Evolutionary conservation across 2,888 invertebrate species (phyloP), one percentile per base, ranked within the genome.

Genomic region (Capitulum mitella): DNA sequence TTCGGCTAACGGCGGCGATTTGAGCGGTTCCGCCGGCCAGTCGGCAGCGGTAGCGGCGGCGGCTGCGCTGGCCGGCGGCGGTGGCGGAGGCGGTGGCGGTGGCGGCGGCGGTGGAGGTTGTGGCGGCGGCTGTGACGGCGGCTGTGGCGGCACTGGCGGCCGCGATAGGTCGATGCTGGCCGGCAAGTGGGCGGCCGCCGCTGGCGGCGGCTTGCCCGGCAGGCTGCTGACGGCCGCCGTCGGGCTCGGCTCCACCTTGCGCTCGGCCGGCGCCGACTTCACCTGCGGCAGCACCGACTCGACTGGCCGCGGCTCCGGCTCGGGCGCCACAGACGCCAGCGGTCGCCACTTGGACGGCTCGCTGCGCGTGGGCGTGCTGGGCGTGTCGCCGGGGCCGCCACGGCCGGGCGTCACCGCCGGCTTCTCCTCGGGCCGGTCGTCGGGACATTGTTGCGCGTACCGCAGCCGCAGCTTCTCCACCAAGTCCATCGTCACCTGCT

Each of bases 401-500:
- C 70, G 34, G 70, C 70, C 19, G 6, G 70, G 70, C 70, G 70
- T 70, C 19, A 22, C 54, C 26, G 29, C 40, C 40, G 43, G 43
- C 29, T 43, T 46, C 75, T 43, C 75, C 43, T 75, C 54, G 1
- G 54, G 54, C 54, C 54, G 54, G n/a, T 54, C 75, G 43, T 75
- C 75, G 29, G 75, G 75, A 3, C 46, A 43, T 85, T 91, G 92
- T 84, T 92, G 91, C 51, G 88, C 88, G 88, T 89, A 87, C 84
- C 91, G 91, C 89, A 91, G 89, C 77, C 94, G 88, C 32, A 95
- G 86, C 84, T 95, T 93, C 84, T 94, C 93, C 8, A 95, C 92
- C 46, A 95, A 87, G 86, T 93, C 92, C 80, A 93, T 87, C 0
- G 95, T 95, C 85, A 93, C 94, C 81, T 92, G 89, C 0, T 92